Evolutionary conservation across 23 tunicate genomes (phyloP), one percentile per base, ranked within the genome.

Genomic region (Trididemnum miniatum): DNA sequence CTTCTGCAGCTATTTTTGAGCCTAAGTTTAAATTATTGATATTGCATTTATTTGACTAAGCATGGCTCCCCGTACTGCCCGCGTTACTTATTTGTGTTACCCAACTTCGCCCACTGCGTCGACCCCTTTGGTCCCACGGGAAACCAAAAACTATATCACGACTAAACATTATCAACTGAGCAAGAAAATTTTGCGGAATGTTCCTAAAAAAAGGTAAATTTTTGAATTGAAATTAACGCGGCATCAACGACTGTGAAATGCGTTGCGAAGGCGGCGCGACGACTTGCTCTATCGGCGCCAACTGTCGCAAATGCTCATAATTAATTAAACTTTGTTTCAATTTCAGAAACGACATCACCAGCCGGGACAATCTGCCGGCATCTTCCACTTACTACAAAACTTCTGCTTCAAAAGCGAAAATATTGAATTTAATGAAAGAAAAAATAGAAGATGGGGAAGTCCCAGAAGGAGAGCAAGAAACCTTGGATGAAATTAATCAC

Each of bases 351-450:
- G 87, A 83, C 62, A 74, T 74, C 36, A 20, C 82, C n/a, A 49
- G 83, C 73, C 80, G 69, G 34, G 83, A 77, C 65, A 78, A 33
- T 36, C 49, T 90, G 35, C 96, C 96, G 20, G 86, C 96, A 1
- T 79, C 89, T 0, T 90, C 89, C 1, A 75, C 83, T 5, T 90
- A 90, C 62, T 91, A 91, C 66, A 78, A 82, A 67, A 91, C 91
- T 1, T 86, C 91, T 18, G 91, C 91, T 0, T 86, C 97, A n/a
- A 91, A 91, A 71, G 91, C 84, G 30, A 91, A 81, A 35, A 86
- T 91, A 30, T 33, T 91, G 30, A 86, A 71, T 64, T 23, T 86
- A 51, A 66, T 92, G 39, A 85, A 92, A 83, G 97, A 92, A 49
- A 91, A 91, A 54, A 66, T 91, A 29, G 97, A 79, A 1, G 90